phyloP scores from a whole-genome alignment of 2,113 vertebrate genomes.

The Callocephalon fimbriatum region DNA sequence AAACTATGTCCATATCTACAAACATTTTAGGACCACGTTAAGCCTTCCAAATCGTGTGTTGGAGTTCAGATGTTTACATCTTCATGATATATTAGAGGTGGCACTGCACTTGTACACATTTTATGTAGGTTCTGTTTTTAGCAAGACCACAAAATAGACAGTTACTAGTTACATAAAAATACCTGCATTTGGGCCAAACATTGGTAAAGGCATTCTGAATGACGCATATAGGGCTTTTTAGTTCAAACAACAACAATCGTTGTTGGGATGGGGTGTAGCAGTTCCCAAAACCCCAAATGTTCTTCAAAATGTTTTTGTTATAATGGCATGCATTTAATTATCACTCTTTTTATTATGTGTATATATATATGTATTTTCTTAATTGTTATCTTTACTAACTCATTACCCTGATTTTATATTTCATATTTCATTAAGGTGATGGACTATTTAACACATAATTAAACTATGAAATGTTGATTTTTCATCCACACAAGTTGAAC shows the following conservation, averaged over 20 bases:
- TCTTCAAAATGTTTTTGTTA: background rate
- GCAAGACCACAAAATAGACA: slow-evolving; percentile 28
- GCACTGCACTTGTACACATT: background rate
- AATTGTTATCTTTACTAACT: background rate
- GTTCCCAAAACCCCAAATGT: background rate
- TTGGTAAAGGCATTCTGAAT: background rate
- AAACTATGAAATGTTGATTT: background rate
- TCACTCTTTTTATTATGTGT: background rate
- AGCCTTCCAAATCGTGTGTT: background rate
- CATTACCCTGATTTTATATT: background rate
- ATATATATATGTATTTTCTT: background rate
- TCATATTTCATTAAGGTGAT: background rate
- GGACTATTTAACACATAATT: background rate
- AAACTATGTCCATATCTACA: background rate
- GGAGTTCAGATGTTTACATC: background rate
- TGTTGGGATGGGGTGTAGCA: background rate
- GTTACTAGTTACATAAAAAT: slow-evolving; percentile 7
- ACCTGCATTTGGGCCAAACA: background rate
- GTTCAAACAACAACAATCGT: background rate
- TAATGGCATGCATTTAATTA: background rate
- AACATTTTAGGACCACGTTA: background rate
- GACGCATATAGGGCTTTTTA: background rate
- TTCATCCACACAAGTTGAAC: background rate
- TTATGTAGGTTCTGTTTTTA: slow-evolving; percentile 55
- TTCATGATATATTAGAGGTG: background rate